Conservation (phyloP, 2,797 vertebrate species). For the Acrocephalus scirpaceus region DNA sequence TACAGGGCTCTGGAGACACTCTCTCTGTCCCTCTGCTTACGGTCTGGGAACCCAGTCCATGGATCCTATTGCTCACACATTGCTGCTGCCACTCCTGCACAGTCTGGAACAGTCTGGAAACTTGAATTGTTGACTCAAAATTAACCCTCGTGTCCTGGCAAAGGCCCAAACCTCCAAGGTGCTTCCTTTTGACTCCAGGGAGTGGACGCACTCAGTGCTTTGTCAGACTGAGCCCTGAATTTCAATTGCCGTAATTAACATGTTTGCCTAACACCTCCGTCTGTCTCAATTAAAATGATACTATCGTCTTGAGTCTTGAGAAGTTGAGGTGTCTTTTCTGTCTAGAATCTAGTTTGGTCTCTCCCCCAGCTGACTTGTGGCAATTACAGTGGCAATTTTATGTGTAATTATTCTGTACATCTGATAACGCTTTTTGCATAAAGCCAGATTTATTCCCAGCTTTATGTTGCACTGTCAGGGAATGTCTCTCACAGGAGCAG, state of each 20-base stretch:
- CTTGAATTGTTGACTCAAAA: slow-evolving; percentile 32
- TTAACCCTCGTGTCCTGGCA: slow-evolving; percentile 31
- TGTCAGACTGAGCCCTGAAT: slow-evolving; percentile 46
- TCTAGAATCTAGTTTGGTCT: slow-evolving; percentile 15
- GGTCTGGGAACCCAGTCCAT: accelerated
- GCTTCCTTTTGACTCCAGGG: slow-evolving; percentile 54
- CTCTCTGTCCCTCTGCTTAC: neutral
- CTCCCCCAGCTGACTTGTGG: slow-evolving; percentile 7
- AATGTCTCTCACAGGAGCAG: neutral
- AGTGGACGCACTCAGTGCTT: slow-evolving; percentile 9
- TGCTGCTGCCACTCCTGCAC: neutral
- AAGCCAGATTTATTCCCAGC: neutral
- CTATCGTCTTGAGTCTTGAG: slow-evolving; percentile 36
- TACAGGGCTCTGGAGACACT: accelerated
- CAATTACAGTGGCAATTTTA: slow-evolving; percentile 52
- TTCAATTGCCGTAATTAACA: slow-evolving; percentile 40
- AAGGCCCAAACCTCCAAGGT: slow-evolving; percentile 44
- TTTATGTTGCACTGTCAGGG: neutral
- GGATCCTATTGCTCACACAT: neutral
- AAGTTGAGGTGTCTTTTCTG: slow-evolving; percentile 44
- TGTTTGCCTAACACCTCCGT: slow-evolving; percentile 48
- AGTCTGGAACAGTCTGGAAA: slow-evolving; percentile 45
- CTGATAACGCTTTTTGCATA: neutral
- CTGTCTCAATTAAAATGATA: slow-evolving; percentile 66
- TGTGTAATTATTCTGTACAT: slow-evolving; percentile 25